Conservation (phyloP, 2,888 invertebrate genomes). For the Machimus atricapillus region DNA sequence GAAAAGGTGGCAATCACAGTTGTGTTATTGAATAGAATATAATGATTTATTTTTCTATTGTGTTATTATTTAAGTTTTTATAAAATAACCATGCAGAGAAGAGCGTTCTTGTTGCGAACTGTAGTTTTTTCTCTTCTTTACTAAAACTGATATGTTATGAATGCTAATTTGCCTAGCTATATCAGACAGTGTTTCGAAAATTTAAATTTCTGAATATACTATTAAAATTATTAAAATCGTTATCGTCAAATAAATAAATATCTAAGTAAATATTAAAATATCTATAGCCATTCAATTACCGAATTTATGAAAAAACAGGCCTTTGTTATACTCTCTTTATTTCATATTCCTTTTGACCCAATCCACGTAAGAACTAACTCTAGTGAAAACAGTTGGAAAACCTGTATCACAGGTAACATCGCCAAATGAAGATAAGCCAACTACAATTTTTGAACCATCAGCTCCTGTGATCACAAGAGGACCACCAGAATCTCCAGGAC, state of each 20-base stretch:
- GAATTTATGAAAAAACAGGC: too few relatives aligned
- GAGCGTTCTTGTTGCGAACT: background rate
- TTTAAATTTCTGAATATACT: too few relatives aligned
- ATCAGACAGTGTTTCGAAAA: too few relatives aligned
- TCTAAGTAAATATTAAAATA: too few relatives aligned
- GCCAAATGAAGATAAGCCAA: background rate
- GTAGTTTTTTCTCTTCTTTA: too few relatives aligned
- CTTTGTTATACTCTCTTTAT: background rate
- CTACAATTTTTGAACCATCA: background rate
- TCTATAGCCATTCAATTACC: too few relatives aligned
- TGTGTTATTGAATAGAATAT: background rate
- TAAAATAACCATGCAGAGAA: background rate
- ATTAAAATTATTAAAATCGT: too few relatives aligned
- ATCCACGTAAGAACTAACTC: background rate
- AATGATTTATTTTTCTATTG: background rate
- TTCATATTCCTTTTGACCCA: background rate
- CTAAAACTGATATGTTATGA: too few relatives aligned
- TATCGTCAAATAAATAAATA: too few relatives aligned
- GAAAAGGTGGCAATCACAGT: background rate
- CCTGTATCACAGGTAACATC: background rate
- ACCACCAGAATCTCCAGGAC: conserved; percentile 57
- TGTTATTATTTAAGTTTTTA: too few relatives aligned
- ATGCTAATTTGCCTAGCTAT: too few relatives aligned
- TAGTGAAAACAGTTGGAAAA: background rate
- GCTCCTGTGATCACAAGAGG: conserved; percentile 49